Conservation (phyloP, 2,888 invertebrate species). For the Argyra leucocephala region DNA sequence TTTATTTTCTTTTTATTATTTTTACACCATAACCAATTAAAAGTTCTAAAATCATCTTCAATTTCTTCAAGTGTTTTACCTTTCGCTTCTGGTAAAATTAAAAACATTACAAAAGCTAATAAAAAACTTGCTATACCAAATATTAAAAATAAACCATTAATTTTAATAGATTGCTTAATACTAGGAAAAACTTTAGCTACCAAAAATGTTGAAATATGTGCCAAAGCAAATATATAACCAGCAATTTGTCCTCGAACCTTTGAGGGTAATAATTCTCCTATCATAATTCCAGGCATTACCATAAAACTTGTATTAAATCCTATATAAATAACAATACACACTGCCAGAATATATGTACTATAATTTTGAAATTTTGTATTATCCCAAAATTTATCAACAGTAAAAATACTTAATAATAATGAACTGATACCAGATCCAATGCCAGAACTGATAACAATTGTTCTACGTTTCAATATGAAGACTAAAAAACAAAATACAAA, state of each 20-base stretch:
- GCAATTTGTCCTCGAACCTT: conserved; percentile 64
- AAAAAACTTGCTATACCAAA: conserved; percentile 56
- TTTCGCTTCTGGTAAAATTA: conserved; percentile 66
- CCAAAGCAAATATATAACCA: conserved; percentile 61
- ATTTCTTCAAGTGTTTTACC: conserved; percentile 61
- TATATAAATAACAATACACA: conserved; percentile 57
- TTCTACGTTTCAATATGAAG: conserved; percentile 54
- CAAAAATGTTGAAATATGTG: conserved; percentile 58
- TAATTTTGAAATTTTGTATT: conserved; percentile 25
- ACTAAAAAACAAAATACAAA: conserved; percentile 57
- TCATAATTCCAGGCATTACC: conserved; percentile 64
- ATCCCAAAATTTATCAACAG: conserved; percentile 37
- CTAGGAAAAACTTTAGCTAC: conserved; percentile 62
- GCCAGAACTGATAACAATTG: conserved; percentile 57
- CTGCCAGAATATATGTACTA: conserved; percentile 40
- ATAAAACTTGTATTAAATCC: conserved; percentile 67
- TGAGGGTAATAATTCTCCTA: conserved; percentile 65
- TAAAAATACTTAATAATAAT: conserved; percentile 49
- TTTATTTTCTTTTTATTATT: conserved; percentile 22
- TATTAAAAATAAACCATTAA: conserved; percentile 59
- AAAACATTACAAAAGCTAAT: conserved; percentile 55
- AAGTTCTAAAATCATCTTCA: conserved; percentile 65
- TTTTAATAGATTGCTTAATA: conserved; percentile 51
- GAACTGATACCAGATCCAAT: conserved; percentile 57
- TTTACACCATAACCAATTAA: conserved; percentile 51